A percentile compares a stretch with the other conserved stretches of the same genome.
Conservation (phyloP, 2,797 vertebrate species). For the Semotilus atromaculatus region DNA sequence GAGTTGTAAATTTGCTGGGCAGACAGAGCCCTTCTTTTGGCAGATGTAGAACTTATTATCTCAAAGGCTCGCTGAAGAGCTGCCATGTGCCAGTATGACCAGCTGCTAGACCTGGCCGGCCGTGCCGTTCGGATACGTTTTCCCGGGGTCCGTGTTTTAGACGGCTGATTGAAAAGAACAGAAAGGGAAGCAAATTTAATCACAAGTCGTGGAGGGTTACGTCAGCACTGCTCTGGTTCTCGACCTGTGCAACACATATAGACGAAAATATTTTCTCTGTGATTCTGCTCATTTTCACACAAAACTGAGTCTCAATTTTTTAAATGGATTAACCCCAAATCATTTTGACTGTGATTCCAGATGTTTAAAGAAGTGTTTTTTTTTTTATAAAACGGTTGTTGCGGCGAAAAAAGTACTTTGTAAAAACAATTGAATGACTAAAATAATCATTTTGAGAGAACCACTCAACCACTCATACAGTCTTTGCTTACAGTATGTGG, state of each 20-base stretch:
- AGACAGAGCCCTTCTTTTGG: slow-evolving; percentile 88
- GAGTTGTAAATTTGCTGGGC: slow-evolving; percentile 99
- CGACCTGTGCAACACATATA: not conserved
- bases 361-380: not conserved
- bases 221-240: not conserved
- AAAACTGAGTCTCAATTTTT: not conserved
- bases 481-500: not conserved
- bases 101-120: slow-evolving; percentile 91
- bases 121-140: slow-evolving; percentile 58
- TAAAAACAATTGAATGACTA: not conserved
- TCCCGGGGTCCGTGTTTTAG: slow-evolving; percentile 90
- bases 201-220: not conserved
- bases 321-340: not conserved
- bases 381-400: not conserved
- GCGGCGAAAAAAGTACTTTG: not conserved
- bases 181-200: slow-evolving; percentile 47
- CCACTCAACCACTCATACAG: not conserved
- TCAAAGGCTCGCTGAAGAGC: slow-evolving; percentile 93
- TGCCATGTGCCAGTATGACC: slow-evolving; percentile 93
- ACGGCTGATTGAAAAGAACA: slow-evolving; percentile 69
- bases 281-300: not conserved
- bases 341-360: not conserved
- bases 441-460: not conserved
- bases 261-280: not conserved
- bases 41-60: slow-evolving; percentile 99